Conservation (phyloP, 2,888 invertebrate genomes). For the Anticlea derivata region DNA sequence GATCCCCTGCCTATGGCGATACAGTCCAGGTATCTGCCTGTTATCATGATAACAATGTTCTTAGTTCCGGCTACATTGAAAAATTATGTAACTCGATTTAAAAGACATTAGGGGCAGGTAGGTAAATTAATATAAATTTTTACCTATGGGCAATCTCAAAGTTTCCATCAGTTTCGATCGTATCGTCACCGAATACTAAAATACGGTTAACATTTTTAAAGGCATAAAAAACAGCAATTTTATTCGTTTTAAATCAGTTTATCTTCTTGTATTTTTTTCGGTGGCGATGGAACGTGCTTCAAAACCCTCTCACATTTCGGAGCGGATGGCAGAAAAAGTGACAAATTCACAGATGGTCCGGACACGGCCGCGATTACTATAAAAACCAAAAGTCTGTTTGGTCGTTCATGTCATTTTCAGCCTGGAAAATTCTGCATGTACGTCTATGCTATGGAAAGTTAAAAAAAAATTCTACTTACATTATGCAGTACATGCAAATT, state of each 20-base stretch:
- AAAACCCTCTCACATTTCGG: constrained; percentile 28
- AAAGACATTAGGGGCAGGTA: constrained; percentile 22
- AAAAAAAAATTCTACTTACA: too few relatives aligned
- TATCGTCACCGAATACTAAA: too few relatives aligned
- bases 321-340: constrained; percentile 36
- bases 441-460: too few relatives aligned
- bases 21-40: constrained; percentile 62
- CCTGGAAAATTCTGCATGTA: constrained; percentile 12
- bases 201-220: background rate
- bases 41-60: constrained; percentile 55
- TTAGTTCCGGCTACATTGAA: constrained; percentile 41
- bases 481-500: too few relatives aligned
- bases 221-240: constrained; percentile 7
- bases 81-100: constrained; percentile 35
- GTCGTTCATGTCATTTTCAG: constrained; percentile 38
- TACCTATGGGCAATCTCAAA: too few relatives aligned
- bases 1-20: too few relatives aligned
- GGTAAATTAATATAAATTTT: too few relatives aligned
- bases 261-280: constrained; percentile 29
- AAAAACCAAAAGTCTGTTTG: constrained; percentile 40
- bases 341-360: constrained; percentile 44
- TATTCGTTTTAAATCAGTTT: constrained; percentile 22
- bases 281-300: constrained; percentile 30
- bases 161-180: too few relatives aligned
- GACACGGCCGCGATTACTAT: constrained; percentile 40